A percentile compares a stretch with the other conserved stretches of the same genome.
Evolutionary conservation across 2,797 vertebrate genomes (phyloP).

Genomic region (Hypotaenidia okinawae): DNA sequence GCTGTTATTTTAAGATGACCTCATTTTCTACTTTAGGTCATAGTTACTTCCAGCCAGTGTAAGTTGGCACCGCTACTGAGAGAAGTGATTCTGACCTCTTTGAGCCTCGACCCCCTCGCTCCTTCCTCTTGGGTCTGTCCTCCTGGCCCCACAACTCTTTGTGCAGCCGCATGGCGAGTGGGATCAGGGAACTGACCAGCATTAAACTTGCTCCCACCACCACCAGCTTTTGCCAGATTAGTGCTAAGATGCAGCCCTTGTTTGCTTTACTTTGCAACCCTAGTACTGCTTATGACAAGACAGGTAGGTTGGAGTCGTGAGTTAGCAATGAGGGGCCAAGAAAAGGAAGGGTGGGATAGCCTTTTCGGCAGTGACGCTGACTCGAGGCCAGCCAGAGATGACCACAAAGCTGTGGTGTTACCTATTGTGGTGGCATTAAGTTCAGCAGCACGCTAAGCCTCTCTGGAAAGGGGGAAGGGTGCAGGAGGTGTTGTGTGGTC

Average conservation of each 20-base stretch:
- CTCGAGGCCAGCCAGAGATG: background rate
- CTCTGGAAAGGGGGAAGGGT: background rate
- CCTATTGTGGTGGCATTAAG: background rate
- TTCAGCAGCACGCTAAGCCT: accelerated
- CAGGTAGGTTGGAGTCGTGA: background rate
- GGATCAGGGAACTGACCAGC: background rate
- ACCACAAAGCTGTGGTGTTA: background rate
- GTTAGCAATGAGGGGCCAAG: background rate
- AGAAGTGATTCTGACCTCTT: background rate
- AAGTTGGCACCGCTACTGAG: background rate
- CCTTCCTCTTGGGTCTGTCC: background rate
- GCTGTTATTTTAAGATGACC: constrained; percentile 8
- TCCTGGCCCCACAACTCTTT: background rate
- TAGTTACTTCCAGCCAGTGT: background rate
- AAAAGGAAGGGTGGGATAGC: background rate
- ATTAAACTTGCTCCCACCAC: background rate
- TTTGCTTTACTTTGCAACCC: background rate
- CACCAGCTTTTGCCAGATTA: background rate
- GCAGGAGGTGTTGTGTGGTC: background rate
- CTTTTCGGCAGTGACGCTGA: background rate
- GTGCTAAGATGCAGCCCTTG: background rate
- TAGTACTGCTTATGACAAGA: background rate
- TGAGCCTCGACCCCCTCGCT: background rate
- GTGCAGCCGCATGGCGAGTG: accelerated
- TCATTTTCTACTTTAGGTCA: background rate